phyloP scores from a whole-genome alignment of 2,888 invertebrate species.

The Lochmaea crataegi region DNA sequence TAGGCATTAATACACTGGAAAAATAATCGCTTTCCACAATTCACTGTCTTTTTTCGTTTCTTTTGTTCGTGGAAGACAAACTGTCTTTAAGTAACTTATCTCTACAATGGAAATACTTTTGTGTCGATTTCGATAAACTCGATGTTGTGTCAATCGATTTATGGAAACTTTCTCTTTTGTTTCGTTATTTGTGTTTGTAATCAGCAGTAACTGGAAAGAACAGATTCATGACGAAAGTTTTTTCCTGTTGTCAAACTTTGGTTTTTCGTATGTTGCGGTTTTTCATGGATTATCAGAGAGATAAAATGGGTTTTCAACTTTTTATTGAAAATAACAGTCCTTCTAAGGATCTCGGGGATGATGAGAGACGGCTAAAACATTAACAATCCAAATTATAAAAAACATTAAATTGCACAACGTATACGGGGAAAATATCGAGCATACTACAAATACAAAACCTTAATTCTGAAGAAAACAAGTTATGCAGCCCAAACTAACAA shows the following conservation, averaged over 20 bases:
- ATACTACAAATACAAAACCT: too few relatives aligned
- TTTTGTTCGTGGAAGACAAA: constrained; percentile 27
- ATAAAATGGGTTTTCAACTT: too few relatives aligned
- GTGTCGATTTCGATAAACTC: constrained; percentile 25
- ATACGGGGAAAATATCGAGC: too few relatives aligned
- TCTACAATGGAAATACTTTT: constrained; percentile 25
- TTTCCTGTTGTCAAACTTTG: not conserved
- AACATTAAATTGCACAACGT: too few relatives aligned
- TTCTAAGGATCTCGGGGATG: too few relatives aligned
- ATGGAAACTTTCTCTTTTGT: constrained; percentile 19
- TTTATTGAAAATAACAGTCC: not conserved
- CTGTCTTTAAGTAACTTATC: constrained; percentile 27
- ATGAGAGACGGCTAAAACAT: too few relatives aligned
- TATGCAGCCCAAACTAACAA: too few relatives aligned
- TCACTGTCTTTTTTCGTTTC: constrained; percentile 32
- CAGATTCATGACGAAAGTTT: not conserved
- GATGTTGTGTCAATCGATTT: constrained; percentile 28
- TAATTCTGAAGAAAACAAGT: too few relatives aligned
- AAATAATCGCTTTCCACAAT: constrained; percentile 32
- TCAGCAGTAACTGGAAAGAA: constrained; percentile 3
- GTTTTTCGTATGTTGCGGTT: not conserved
- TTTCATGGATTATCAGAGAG: too few relatives aligned
- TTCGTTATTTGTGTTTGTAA: constrained; percentile 24
- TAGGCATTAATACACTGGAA: constrained; percentile 28
- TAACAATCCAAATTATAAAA: too few relatives aligned